Conservation (phyloP, 2,888 invertebrate genomes). For the Hirtodrosophila trivittata region DNA sequence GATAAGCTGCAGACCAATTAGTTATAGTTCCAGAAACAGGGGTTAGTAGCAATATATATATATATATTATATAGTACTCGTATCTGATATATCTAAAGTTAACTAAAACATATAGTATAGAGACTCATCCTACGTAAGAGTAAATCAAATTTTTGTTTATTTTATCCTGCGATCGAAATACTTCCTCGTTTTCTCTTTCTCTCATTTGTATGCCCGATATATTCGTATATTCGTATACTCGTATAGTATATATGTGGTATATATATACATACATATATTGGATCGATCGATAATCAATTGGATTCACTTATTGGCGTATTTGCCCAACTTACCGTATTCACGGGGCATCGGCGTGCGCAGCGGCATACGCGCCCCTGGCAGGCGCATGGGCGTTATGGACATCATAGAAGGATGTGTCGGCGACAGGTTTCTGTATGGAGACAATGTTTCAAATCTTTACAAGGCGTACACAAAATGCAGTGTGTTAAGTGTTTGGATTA, state of each 20-base stretch:
- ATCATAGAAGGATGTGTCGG: conserved; percentile 91
- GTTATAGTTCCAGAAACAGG: not conserved
- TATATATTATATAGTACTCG: not conserved
- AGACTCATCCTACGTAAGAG: no score
- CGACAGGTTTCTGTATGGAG: conserved; percentile 85
- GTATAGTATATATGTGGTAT: not conserved
- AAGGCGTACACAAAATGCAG: conserved; percentile 52
- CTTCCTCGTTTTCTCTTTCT: conserved; percentile 7
- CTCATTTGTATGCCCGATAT: not conserved
- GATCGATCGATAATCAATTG: conserved; percentile 31
- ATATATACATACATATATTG: conserved; percentile 50
- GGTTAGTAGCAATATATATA: not conserved
- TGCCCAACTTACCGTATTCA: conserved; percentile 92
- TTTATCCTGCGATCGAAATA: conserved; percentile 14
- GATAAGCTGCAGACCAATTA: conserved; percentile 7
- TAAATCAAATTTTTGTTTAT: not conserved
- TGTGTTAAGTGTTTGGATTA: no score
- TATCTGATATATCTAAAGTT: no score
- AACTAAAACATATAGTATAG: no score
- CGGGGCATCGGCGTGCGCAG: conserved; percentile 89
- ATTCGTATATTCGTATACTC: not conserved
- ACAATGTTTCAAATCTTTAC: conserved; percentile 82
- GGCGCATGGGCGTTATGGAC: conserved; percentile 87
- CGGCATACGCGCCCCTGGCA: conserved; percentile 84
- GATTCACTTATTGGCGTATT: conserved; percentile 68